Base-by-base conservation (phyloP, 2,797 vertebrate genomes). In the Limnodromus scolopaceus region DNA sequence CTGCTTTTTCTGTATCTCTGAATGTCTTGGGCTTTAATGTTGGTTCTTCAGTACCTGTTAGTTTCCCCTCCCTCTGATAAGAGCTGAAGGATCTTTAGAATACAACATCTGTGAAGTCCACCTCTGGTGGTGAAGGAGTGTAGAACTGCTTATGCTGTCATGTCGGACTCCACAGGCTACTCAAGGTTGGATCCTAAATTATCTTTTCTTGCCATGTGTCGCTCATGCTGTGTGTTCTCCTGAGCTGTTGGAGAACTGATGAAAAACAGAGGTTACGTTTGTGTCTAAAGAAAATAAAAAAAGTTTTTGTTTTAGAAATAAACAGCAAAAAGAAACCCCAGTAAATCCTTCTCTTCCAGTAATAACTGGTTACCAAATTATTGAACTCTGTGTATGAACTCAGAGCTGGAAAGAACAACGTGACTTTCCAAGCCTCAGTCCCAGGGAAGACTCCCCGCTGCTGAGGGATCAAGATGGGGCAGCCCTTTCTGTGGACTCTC, bases 241-340 rank as follows among this genome's bases (percentile, higher is more conserved):
- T 3, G 3, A 34, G 54, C 46, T 87, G 22, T 6, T 66, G 63
- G 45, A 78, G 32, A 85, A 36, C 30, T 2, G 1, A 13, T 66
- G 75, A 75, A 83, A 72, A 89, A 5, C 39, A 69, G 32, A 84
- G 36, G 7, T 89, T 74, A 27, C 1, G 1, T 81, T 84, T 58
- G 20, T 74, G 23, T 71, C 43, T 90, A 32, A 85, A 81, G 51
- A 84, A 89, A 81, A 79, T 3, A 27, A 51, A n/a, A 72, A n/a
- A 69, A 25, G 16, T 36, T 72, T 19, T 11, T 89, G 22, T 14
- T 74, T 89, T 55, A 81, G 60, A 87, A 91, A 36, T 58, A 54
- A 28, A 25, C 13, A 38, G 30, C 5, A 43, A 30, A 46, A 34
- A 39, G 16, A 16, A 1, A 0, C 10, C 22, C 36, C n/a, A 10